Conservation (phyloP, 2,113 vertebrate species). For the Heterotilapia buettikoferi region DNA sequence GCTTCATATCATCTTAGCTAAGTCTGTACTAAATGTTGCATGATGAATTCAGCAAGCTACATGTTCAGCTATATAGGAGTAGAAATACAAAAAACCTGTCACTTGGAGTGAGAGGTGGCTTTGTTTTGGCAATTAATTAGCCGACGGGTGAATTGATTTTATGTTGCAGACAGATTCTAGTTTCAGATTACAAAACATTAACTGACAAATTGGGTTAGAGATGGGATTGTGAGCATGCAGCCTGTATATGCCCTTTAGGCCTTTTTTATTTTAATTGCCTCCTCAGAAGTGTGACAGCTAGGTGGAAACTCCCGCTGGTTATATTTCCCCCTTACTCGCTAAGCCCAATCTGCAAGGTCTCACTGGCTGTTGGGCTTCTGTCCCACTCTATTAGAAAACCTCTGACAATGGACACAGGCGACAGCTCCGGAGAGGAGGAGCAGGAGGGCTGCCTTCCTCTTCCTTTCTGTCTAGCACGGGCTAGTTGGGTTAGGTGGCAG, state of each 20-base stretch:
- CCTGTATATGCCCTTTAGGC: not conserved
- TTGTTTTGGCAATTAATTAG: not conserved
- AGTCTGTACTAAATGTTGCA: not conserved
- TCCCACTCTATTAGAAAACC: constrained; percentile 26
- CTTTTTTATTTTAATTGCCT: constrained; percentile 35
- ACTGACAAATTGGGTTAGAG: not conserved
- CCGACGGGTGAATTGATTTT: not conserved
- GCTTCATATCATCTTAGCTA: not conserved
- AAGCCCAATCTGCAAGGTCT: not conserved
- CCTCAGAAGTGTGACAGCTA: not conserved
- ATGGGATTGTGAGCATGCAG: not conserved
- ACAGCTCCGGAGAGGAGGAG: constrained; percentile 13
- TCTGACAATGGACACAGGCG: constrained; percentile 2
- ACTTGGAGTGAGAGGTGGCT: not conserved
- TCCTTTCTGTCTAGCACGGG: not conserved
- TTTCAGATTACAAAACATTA: not conserved
- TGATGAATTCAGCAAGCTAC: not conserved
- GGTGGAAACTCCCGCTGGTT: constrained; percentile 33
- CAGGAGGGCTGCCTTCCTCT: not conserved
- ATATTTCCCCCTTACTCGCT: not conserved
- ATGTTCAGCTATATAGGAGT: not conserved
- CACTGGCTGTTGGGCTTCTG: not conserved
- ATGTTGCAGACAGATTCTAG: not conserved
- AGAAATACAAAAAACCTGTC: not conserved
- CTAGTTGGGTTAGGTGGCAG: constrained; percentile 8